These are phyloP conservation scores for Acrossocheilus wenchowensis DNA, from an alignment of 2,797 vertebrate genomes.

Conservation along the genomic window DNA sequence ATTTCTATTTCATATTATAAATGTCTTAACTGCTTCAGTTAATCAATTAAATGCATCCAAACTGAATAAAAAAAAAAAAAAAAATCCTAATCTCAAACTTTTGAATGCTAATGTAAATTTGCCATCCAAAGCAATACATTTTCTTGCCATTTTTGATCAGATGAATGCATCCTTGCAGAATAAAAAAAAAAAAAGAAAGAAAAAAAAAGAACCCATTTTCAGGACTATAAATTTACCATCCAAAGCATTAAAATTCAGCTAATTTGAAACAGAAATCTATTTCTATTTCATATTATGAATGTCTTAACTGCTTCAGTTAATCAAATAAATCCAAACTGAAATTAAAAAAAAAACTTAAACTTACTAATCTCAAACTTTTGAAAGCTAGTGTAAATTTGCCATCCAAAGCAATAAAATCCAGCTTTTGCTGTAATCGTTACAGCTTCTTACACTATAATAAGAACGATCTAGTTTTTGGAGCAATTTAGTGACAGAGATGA, in stretches of 20 bases:
- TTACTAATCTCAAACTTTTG: background rate
- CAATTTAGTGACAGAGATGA: constrained; percentile 1
- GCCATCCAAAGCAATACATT: background rate
- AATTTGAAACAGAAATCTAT: background rate
- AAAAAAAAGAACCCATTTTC: no score
- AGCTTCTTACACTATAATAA: background rate
- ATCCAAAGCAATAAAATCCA: background rate
- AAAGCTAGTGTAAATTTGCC: background rate
- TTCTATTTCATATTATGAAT: background rate
- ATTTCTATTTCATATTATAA: background rate
- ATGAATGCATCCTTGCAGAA: background rate
- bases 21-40: background rate
- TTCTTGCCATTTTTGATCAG: background rate
- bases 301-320: background rate
- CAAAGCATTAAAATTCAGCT: background rate
- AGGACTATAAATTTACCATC: no score
- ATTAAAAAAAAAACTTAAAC: background rate
- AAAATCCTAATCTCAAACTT: background rate
- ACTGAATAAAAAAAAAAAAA: background rate
- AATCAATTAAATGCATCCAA: background rate
- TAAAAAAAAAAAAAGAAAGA: background rate
- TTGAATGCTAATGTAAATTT: no score
- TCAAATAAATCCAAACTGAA: background rate
- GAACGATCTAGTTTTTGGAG: background rate
- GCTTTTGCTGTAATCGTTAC: background rate